Conservation (phyloP, 2,888 invertebrate genomes). For the Panzeria rudis region DNA sequence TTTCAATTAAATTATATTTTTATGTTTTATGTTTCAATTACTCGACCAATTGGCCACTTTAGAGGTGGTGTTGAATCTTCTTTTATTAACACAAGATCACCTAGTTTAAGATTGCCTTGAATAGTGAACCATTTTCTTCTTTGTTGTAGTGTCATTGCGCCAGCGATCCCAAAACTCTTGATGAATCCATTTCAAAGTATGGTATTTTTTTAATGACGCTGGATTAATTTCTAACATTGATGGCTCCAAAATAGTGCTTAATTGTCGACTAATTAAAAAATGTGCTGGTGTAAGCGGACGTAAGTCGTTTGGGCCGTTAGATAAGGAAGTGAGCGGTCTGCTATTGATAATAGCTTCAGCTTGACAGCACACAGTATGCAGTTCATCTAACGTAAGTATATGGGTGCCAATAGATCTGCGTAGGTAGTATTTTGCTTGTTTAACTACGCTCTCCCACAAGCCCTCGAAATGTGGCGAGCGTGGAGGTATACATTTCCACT, state of each 20-base stretch:
- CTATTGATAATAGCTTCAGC: constrained; percentile 31
- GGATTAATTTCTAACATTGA: too few species aligned
- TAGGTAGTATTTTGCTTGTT: too few species aligned
- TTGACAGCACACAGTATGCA: constrained; percentile 48
- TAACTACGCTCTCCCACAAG: constrained; percentile 59
- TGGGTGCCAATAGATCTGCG: constrained; percentile 23
- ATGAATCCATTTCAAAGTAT: constrained; percentile 47
- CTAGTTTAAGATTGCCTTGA: too few species aligned
- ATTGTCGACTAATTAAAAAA: too few species aligned
- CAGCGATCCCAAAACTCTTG: constrained; percentile 64
- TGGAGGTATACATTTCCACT: constrained; percentile 52
- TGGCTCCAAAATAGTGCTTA: too few species aligned
- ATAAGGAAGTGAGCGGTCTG: constrained; percentile 50
- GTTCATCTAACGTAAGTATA: constrained; percentile 39
- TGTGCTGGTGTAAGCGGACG: too few species aligned
- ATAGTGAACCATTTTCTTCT: too few species aligned
- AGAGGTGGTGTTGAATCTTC: too few species aligned
- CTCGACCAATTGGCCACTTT: constrained; percentile 28
- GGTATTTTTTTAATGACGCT: constrained; percentile 54
- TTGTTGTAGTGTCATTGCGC: constrained; percentile 21
- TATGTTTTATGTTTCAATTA: constrained; percentile 28
- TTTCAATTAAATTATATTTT: too few species aligned
- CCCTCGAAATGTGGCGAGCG: constrained; percentile 59
- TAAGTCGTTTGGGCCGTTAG: constrained; percentile 32
- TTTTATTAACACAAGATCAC: too few species aligned